Conservation (phyloP, 1,140 invertebrate species). For the Saccostrea cuccullata region DNA sequence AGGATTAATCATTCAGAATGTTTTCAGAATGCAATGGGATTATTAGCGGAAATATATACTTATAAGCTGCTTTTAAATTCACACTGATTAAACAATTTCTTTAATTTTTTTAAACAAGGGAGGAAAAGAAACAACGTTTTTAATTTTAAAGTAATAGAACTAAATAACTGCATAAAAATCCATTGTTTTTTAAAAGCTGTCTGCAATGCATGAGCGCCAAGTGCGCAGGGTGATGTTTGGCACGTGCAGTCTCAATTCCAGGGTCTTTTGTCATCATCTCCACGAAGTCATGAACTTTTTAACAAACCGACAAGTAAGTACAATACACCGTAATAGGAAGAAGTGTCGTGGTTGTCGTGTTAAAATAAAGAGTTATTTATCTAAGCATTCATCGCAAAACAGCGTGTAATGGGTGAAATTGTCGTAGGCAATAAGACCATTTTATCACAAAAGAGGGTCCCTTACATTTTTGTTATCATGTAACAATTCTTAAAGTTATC, state of each 20-base stretch:
- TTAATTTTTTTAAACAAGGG: neutral
- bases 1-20: neutral
- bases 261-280: neutral
- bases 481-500: constrained; percentile 36
- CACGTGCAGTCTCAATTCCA: constrained; percentile 22
- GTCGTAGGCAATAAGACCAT: neutral
- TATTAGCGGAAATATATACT: neutral
- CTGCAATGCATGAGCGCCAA: neutral
- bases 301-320: neutral
- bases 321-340: neutral
- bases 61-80: neutral
- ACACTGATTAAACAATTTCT: neutral
- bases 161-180: neutral
- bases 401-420: constrained; percentile 3
- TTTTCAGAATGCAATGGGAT: neutral
- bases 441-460: constrained; percentile 31
- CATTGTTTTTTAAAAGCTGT: neutral
- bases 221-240: neutral
- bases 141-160: neutral
- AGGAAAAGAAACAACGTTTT: no score
- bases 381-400: constrained; percentile 27
- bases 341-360: neutral
- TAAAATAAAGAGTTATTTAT: constrained; percentile 33
- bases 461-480: constrained; percentile 31
- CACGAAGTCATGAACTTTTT: constrained; percentile 31